Evolutionary conservation across 64 coral and sea anemone genomes (phyloP).

Genomic region (Astreopora myriophthalma): DNA sequence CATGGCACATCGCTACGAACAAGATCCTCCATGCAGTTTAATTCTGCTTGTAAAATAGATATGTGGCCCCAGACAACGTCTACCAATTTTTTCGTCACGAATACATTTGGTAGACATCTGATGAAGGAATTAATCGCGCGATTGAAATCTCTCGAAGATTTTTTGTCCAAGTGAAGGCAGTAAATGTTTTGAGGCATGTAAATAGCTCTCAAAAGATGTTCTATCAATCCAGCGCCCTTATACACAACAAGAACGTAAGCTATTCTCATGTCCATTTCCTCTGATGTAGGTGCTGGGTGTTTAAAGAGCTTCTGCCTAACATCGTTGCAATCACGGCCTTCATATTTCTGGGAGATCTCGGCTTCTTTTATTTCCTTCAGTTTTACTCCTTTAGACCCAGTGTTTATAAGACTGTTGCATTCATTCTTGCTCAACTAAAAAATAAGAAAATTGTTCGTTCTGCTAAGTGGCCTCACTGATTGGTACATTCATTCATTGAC

Average conservation of each 20-base stretch:
- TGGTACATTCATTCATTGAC: no score
- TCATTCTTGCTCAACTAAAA: no score
- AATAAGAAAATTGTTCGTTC: no score
- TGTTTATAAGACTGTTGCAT: no score
- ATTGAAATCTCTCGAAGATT: conserved; percentile 10
- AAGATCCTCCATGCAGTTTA: conserved; percentile 50
- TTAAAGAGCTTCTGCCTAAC: background rate
- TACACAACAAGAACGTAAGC: conserved; percentile 43
- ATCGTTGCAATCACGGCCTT: background rate
- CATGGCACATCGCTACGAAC: background rate
- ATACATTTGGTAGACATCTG: conserved; percentile 52
- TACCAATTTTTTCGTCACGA: conserved; percentile 15
- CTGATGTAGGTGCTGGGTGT: background rate
- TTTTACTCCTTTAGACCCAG: background rate
- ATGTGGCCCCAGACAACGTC: conserved; percentile 46
- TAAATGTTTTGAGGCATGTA: conserved; percentile 67
- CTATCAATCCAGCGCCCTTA: conserved; percentile 10
- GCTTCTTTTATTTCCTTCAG: background rate
- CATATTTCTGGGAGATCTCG: background rate
- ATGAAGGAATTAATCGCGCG: background rate
- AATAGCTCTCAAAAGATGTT: conserved; percentile 41
- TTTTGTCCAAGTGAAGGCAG: conserved; percentile 53
- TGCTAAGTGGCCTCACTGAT: no score
- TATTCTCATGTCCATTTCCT: conserved; percentile 33
- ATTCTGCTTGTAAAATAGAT: conserved; percentile 41